Base-by-base conservation (phyloP, 1,140 invertebrate species). In the Chrysoperla carnea region DNA sequence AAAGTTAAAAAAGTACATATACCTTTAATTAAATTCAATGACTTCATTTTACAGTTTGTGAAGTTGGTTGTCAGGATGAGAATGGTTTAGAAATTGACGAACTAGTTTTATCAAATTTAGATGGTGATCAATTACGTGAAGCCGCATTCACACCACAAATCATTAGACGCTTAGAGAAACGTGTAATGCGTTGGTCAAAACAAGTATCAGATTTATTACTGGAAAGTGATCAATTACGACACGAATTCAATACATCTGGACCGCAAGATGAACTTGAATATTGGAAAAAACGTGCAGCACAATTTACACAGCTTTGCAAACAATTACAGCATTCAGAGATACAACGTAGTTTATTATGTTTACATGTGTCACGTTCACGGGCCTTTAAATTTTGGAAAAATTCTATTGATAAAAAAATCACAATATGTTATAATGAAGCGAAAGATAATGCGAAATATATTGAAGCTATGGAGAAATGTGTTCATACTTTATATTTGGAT, bases 201-300 rank as follows among this genome's bases (percentile, higher is more conserved):
- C 75, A 68, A 50, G 70, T 87, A 15, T 75, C 46, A 36, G 64
- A 83, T 62, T 78, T 87, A 49, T 65, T 88, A 8, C 75, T 79
- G 29, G 85, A 90, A 54, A 87, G 83, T 49, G 83, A 88, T 56
- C 88, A 95, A 61, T 72, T 96, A 45, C 70, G 91, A 44, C 75
- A 82, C 37, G 92, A 96, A 63, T 88, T 86, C 45, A 90, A 96
- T 54, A 78, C 81, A 2, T 86, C 85, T 53, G 85, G 56, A 4
- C 92, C 92, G 1, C 84, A 93, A 55, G 88, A 93, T 53, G 92
- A 96, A 60, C 64, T 95, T n/a, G 90, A 95, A 54, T 94, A 95
- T 61, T 96, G 91, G 91, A 95, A 94, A 64, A 84, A 86, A 54
- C 67, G 90, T 15, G 85, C 84, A 39, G 86, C 88, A 0, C 84